These are phyloP conservation scores for Pycnonotus jocosus DNA, from an alignment of 2,113 vertebrate genomes.

Conservation along the genomic window DNA sequence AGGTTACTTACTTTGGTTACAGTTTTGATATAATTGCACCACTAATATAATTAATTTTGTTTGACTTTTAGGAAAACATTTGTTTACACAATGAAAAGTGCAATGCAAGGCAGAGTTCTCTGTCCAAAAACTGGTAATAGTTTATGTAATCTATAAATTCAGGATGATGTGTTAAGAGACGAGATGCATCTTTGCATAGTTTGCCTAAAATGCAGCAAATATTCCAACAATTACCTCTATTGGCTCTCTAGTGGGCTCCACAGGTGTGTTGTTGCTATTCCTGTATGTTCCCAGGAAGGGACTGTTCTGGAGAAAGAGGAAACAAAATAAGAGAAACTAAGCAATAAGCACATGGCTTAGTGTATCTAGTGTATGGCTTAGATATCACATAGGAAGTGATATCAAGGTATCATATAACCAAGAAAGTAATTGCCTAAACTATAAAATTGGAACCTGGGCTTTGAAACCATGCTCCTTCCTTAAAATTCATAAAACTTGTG, in stretches of 20 bases:
- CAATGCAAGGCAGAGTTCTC: neutral
- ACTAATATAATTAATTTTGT: neutral
- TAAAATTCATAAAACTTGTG: neutral
- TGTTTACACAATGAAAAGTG: neutral
- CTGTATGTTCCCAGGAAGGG: slow-evolving; percentile 79
- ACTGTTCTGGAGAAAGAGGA: slow-evolving; percentile 59
- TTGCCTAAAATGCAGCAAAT: neutral
- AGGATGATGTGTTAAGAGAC: neutral
- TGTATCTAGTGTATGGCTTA: too few species aligned
- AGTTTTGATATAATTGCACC: neutral
- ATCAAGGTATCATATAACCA: neutral
- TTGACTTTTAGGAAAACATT: neutral
- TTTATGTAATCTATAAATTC: neutral
- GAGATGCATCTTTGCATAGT: neutral
- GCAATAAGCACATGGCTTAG: neutral
- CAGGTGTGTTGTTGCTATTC: slow-evolving; percentile 80
- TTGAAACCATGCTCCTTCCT: neutral
- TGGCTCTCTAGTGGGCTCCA: slow-evolving; percentile 59
- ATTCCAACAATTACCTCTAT: slow-evolving; percentile 66
- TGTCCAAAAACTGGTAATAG: neutral
- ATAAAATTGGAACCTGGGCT: neutral
- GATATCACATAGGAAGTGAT: neutral
- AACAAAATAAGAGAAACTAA: neutral
- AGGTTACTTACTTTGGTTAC: neutral
- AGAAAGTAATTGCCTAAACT: neutral